These are phyloP conservation scores for Drosophila macrospina DNA, from an alignment of 2,888 invertebrate genomes.

Conservation along the genomic window DNA sequence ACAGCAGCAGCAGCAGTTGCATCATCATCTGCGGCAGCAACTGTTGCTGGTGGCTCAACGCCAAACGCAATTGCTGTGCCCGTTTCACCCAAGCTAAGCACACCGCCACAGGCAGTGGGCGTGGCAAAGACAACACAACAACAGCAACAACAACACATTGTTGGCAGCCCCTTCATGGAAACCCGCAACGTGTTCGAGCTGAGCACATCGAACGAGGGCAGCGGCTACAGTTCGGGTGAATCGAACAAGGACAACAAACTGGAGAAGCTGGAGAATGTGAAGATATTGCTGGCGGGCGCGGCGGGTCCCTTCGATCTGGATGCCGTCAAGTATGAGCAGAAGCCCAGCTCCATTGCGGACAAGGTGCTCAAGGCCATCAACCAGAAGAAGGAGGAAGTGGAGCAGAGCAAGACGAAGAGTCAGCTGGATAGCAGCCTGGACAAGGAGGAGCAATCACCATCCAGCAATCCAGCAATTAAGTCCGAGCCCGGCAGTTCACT, in stretches of 20 bases:
- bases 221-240: slow-evolving; percentile 76
- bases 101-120: slow-evolving; percentile 57
- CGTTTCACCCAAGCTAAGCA: slow-evolving; percentile 60
- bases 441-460: slow-evolving; percentile 43
- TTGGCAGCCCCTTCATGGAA: slow-evolving; percentile 84
- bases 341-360: slow-evolving; percentile 88
- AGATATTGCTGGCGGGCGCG: slow-evolving; percentile 82
- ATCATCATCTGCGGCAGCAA: slow-evolving; percentile 2
- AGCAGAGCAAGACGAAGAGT: slow-evolving; percentile 85
- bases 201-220: slow-evolving; percentile 80
- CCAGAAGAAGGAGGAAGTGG: slow-evolving; percentile 87
- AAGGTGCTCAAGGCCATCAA: slow-evolving; percentile 87
- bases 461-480: slow-evolving; percentile 9
- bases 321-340: slow-evolving; percentile 83
- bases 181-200: slow-evolving; percentile 84
- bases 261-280: slow-evolving; percentile 84
- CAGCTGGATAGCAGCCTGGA: slow-evolving; percentile 9
- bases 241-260: slow-evolving; percentile 83
- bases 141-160: slow-evolving; percentile 47
- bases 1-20: slow-evolving; percentile 9
- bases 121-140: slow-evolving; percentile 32
- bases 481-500: slow-evolving; percentile 20
- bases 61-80: slow-evolving; percentile 25
- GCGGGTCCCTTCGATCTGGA: slow-evolving; percentile 83
- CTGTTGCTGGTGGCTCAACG: slow-evolving; percentile 15